Conservation (phyloP, 2,113 vertebrate genomes). For the Sinosuthora webbiana region DNA sequence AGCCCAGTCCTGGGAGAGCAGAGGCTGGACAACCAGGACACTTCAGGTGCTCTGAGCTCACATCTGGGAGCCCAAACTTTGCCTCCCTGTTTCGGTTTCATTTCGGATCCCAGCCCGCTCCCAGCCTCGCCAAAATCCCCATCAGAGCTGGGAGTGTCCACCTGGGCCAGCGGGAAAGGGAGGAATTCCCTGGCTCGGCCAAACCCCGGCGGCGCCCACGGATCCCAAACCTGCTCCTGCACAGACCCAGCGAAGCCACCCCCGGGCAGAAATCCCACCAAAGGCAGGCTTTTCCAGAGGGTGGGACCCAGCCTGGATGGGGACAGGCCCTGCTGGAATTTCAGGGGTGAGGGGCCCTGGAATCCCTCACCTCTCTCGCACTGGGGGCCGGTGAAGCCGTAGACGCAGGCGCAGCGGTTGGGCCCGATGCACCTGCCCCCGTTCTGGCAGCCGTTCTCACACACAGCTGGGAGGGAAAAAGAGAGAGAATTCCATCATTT, state of each 20-base stretch:
- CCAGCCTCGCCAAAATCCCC: background rate
- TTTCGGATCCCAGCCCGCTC: background rate
- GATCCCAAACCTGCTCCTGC: background rate
- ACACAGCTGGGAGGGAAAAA: slow-evolving; percentile 80
- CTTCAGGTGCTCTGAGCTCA: background rate
- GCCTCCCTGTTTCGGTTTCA: background rate
- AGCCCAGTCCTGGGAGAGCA: background rate
- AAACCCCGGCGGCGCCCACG: background rate
- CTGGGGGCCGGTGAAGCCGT: slow-evolving; percentile 96
- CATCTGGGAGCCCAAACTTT: background rate
- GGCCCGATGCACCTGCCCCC: slow-evolving; percentile 95
- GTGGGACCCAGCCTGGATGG: too few species aligned
- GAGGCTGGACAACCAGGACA: background rate
- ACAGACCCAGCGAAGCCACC: background rate
- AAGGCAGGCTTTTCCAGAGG: background rate
- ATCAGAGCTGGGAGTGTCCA: background rate
- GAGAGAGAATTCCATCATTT: background rate
- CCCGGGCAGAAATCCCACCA: background rate
- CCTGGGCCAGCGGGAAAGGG: background rate
- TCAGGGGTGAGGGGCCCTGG: too few species aligned
- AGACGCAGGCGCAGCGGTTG: slow-evolving; percentile 94
- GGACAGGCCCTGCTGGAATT: too few species aligned
- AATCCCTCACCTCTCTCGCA: slow-evolving; percentile 88
- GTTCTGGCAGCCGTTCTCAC: slow-evolving; percentile 94
- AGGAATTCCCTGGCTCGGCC: background rate